A percentile compares a stretch with the other conserved stretches of the same genome.
These are phyloP conservation scores for Leptobrachium leishanense DNA, from an alignment of 2,113 vertebrate genomes.

Conservation along the genomic window DNA sequence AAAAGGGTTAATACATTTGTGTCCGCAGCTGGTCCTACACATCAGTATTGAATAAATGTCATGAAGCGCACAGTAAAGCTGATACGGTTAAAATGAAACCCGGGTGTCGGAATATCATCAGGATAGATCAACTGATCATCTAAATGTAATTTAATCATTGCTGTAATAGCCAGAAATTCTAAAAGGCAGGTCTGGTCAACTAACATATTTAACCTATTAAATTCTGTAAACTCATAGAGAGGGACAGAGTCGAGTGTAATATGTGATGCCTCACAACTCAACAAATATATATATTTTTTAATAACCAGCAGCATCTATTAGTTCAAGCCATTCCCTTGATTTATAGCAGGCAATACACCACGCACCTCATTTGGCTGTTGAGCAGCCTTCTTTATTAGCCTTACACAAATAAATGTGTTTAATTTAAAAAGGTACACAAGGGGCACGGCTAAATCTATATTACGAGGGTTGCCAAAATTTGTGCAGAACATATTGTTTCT, in stretches of 20 bases:
- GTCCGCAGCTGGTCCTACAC: background rate
- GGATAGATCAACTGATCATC: conserved; percentile 24
- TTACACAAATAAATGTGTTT: too few relatives aligned
- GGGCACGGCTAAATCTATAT: background rate
- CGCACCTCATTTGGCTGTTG: too few relatives aligned
- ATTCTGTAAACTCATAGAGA: background rate
- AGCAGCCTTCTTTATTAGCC: too few relatives aligned
- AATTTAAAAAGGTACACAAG: background rate
- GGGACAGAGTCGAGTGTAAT: too few relatives aligned
- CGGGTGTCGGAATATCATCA: conserved; percentile 5
- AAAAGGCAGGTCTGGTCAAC: conserved; percentile 11
- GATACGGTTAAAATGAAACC: conserved; percentile 8
- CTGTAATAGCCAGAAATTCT: conserved; percentile 2
- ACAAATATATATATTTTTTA: too few relatives aligned
- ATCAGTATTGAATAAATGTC: conserved; percentile 13
- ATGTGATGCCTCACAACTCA: too few relatives aligned
- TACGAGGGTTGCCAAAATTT: too few relatives aligned
- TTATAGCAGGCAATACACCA: too few relatives aligned
- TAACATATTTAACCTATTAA: conserved; percentile 9
- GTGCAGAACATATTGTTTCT: too few relatives aligned
- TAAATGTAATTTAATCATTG: conserved; percentile 13
- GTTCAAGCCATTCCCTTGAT: too few relatives aligned
- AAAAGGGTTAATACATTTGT: background rate
- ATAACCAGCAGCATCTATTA: too few relatives aligned
- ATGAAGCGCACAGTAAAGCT: conserved; percentile 8